phyloP scores from a whole-genome alignment of 2,888 invertebrate species.

The Euplexia lucipara region DNA sequence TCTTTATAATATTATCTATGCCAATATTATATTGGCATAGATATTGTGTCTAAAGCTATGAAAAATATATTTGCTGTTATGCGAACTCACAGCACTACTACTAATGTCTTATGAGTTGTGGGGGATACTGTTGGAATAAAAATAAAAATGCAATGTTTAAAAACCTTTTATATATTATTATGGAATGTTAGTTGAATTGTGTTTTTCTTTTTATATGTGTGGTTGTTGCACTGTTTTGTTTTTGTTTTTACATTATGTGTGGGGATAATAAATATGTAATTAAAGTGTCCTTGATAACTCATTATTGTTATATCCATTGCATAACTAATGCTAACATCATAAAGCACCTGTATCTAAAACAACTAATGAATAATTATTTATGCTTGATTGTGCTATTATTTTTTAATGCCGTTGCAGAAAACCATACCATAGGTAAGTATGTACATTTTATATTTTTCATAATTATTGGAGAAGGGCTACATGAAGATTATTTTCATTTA shows the following conservation, averaged over 20 bases:
- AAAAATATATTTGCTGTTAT: not conserved
- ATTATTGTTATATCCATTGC: not conserved
- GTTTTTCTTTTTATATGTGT: slow-evolving; percentile 69
- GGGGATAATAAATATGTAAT: not conserved
- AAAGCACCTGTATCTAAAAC: not conserved
- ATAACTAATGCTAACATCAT: not conserved
- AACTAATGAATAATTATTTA: not conserved
- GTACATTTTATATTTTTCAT: not conserved
- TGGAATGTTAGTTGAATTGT: slow-evolving; percentile 16
- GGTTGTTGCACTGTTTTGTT: slow-evolving; percentile 65
- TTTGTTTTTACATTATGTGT: not conserved
- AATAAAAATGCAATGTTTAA: slow-evolving; percentile 62
- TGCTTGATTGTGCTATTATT: too few relatives aligned
- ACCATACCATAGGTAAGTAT: not conserved
- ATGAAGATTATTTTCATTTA: not conserved
- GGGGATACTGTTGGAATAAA: slow-evolving; percentile 75
- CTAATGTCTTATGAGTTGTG: slow-evolving; percentile 51
- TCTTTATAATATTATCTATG: too few relatives aligned
- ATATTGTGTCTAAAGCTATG: not conserved
- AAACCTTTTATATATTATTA: not conserved
- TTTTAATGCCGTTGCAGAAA: not conserved
- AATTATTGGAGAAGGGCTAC: not conserved
- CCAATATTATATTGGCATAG: too few relatives aligned
- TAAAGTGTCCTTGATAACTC: slow-evolving; percentile 2
- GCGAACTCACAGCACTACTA: slow-evolving; percentile 9